These are phyloP conservation scores for Notarius lentiginosus DNA, from an alignment of 2,113 vertebrate species.

Conservation along the genomic window DNA sequence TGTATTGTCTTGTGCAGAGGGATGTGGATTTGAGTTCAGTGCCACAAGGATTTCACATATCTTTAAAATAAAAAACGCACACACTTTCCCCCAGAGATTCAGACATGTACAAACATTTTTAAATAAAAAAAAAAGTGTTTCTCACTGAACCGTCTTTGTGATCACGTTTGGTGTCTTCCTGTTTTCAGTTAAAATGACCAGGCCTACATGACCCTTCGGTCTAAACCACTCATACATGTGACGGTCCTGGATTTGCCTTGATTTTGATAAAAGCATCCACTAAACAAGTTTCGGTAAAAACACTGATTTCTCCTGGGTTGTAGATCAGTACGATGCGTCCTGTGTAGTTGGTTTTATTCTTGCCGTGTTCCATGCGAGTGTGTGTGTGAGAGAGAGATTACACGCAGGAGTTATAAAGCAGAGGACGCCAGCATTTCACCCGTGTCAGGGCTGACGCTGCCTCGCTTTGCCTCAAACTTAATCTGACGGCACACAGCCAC, in stretches of 20 bases:
- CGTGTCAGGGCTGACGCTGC: slow-evolving; percentile 88
- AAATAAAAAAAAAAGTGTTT: neutral
- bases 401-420: slow-evolving; percentile 73
- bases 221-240: neutral
- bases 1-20: slow-evolving; percentile 26
- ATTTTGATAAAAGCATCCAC: neutral
- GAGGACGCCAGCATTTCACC: slow-evolving; percentile 68
- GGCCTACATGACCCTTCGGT: neutral
- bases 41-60: neutral
- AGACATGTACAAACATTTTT: neutral
- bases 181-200: neutral
- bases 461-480: slow-evolving; percentile 81
- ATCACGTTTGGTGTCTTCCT: neutral
- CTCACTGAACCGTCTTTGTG: neutral
- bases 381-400: slow-evolving; percentile 64
- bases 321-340: slow-evolving; percentile 2
- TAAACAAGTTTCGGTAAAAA: neutral
- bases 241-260: neutral
- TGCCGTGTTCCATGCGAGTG: slow-evolving; percentile 32
- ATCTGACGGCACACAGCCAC: slow-evolving; percentile 91
- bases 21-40: neutral
- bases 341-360: slow-evolving; percentile 42
- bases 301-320: slow-evolving; percentile 6
- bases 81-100: neutral
- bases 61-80: neutral